Conservation (phyloP, 1,140 invertebrate species). For the Tetranychus urticae region DNA sequence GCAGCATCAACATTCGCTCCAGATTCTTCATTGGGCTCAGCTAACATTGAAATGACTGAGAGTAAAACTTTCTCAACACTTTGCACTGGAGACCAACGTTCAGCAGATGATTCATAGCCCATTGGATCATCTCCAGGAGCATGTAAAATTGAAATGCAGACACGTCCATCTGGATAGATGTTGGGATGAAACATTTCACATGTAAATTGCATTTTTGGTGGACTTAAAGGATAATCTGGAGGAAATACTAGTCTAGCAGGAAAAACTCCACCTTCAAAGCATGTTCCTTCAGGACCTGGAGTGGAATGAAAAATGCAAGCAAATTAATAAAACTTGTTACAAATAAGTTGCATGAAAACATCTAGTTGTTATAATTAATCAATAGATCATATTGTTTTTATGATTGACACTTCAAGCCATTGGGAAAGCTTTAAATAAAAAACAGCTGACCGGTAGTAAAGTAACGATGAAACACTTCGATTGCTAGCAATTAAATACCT, state of each 20-base stretch:
- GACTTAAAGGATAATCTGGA: slow-evolving; percentile 89
- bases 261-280: slow-evolving; percentile 98
- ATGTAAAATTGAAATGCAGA: slow-evolving; percentile 98
- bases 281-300: slow-evolving; percentile 76
- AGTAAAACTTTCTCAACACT: slow-evolving; percentile 92
- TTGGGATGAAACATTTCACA: slow-evolving; percentile 99
- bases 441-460: neutral
- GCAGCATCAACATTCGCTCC: slow-evolving; percentile 98
- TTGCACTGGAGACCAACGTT: slow-evolving; percentile 99
- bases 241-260: slow-evolving; percentile 98
- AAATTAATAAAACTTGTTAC: neutral
- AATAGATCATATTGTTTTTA: no score
- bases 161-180: slow-evolving; percentile 98
- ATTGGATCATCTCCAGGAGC: slow-evolving; percentile 97
- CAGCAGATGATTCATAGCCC: slow-evolving; percentile 89
- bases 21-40: slow-evolving; percentile 97
- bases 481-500: neutral
- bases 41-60: slow-evolving; percentile 91
- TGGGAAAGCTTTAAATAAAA: no score
- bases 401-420: no score
- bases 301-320: slow-evolving; percentile 1
- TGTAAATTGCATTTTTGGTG: slow-evolving; percentile 85
- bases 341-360: no score
- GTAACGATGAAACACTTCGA: neutral
- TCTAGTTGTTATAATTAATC: no score